These are phyloP conservation scores for Eurosta solidaginis DNA, from an alignment of 1,140 invertebrate species.

Conservation along the genomic window DNA sequence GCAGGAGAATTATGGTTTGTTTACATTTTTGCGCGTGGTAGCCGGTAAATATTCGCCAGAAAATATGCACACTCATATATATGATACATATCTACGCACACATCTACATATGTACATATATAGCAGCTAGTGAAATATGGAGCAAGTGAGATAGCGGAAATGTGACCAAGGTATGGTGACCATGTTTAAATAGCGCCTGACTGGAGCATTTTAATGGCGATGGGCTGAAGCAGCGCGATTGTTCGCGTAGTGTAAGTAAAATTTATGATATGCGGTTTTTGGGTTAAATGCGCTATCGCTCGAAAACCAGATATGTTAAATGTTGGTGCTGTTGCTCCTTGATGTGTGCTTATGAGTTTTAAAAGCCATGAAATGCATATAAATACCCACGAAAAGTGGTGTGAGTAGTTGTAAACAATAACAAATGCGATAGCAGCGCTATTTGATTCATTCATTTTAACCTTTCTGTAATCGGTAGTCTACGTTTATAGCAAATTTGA, in stretches of 20 bases:
- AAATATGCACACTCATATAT: no score
- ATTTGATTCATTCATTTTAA: no score
- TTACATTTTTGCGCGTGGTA: constrained; percentile 29
- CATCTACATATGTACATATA: background rate
- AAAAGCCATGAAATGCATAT: no score
- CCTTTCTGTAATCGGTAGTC: no score
- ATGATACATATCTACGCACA: background rate
- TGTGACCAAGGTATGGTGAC: background rate
- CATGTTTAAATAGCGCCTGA: no score
- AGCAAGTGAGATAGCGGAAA: background rate
- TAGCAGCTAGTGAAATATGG: background rate
- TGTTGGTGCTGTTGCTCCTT: background rate
- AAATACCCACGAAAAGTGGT: no score
- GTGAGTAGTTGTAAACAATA: no score
- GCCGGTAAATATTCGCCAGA: constrained; percentile 6
- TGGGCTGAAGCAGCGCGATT: background rate
- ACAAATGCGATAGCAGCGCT: no score
- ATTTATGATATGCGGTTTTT: constrained; percentile 22
- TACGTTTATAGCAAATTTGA: no score
- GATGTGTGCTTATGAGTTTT: background rate
- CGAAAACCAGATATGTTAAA: background rate
- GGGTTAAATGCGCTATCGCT: background rate
- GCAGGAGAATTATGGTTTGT: constrained; percentile 29
- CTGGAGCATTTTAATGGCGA: background rate
- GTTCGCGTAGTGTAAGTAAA: background rate